These are phyloP conservation scores for Pachycephus smyrnensis DNA, from an alignment of 2,888 invertebrate species.

Conservation along the genomic window DNA sequence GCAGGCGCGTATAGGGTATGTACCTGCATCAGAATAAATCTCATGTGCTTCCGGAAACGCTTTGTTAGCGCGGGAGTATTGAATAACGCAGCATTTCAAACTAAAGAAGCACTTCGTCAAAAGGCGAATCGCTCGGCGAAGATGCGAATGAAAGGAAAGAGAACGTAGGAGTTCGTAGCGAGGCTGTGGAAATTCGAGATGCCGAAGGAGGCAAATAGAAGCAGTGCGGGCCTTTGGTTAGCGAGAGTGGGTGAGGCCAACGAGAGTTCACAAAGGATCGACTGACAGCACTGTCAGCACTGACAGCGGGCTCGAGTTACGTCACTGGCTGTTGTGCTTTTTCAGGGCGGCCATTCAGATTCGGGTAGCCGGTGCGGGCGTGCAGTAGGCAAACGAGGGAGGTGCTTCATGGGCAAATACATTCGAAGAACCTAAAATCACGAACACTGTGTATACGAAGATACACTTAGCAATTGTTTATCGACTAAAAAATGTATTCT, in stretches of 20 bases:
- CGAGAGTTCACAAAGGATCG: slow-evolving; percentile 52
- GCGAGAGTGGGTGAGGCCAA: slow-evolving; percentile 53
- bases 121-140: slow-evolving; percentile 54
- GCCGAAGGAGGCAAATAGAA: slow-evolving; percentile 47
- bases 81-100: slow-evolving; percentile 51
- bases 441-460: not conserved
- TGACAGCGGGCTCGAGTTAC: slow-evolving; percentile 61
- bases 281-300: slow-evolving; percentile 58
- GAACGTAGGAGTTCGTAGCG: slow-evolving; percentile 17
- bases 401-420: slow-evolving; percentile 6
- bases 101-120: slow-evolving; percentile 63
- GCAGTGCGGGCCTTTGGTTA: slow-evolving; percentile 34
- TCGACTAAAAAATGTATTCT: not conserved
- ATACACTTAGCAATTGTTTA: not conserved
- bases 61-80: slow-evolving; percentile 48
- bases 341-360: slow-evolving; percentile 47
- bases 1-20: not conserved
- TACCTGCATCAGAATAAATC: slow-evolving; percentile 40
- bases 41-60: slow-evolving; percentile 51
- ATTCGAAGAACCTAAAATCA: slow-evolving; percentile 15
- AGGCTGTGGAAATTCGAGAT: slow-evolving; percentile 46
- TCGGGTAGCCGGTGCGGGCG: slow-evolving; percentile 14
- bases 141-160: slow-evolving; percentile 37
- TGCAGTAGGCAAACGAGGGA: slow-evolving; percentile 20
- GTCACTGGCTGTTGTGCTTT: slow-evolving; percentile 60